Conservation (phyloP, 2,113 vertebrate species). For the Talpa occidentalis region DNA sequence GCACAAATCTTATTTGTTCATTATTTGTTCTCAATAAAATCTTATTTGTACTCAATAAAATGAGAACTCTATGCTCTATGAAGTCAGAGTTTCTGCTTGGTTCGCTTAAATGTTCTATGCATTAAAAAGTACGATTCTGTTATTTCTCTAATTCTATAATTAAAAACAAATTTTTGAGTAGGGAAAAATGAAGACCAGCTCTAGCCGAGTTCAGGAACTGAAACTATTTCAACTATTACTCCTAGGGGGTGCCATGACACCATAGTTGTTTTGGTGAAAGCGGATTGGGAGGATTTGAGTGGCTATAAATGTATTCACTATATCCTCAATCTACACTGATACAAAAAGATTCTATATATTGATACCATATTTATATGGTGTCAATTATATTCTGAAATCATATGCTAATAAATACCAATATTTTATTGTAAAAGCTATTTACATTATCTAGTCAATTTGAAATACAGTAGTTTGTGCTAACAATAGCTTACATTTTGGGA, state of each 20-base stretch:
- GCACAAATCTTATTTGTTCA: no score
- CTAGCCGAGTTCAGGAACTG: background rate
- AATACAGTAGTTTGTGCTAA: background rate
- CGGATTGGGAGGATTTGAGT: background rate
- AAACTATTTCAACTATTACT: background rate
- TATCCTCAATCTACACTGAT: background rate
- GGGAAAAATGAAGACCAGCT: no score
- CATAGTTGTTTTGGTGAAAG: background rate
- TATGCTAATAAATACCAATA: background rate
- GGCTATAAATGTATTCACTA: background rate
- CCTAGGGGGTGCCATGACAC: background rate
- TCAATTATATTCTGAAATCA: background rate
- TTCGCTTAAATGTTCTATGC: no score
- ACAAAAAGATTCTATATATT: background rate
- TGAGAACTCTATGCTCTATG: no score
- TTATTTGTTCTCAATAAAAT: no score
- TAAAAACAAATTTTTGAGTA: no score
- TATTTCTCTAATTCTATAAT: no score
- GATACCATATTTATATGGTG: background rate
- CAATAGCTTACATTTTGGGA: background rate
- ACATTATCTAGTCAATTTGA: background rate
- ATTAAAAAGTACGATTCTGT: no score
- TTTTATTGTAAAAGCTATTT: background rate
- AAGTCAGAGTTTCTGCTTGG: no score
- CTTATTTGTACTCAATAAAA: no score